Conservation (phyloP, 2,888 invertebrate genomes). For the Campopleginae sp. region DNA sequence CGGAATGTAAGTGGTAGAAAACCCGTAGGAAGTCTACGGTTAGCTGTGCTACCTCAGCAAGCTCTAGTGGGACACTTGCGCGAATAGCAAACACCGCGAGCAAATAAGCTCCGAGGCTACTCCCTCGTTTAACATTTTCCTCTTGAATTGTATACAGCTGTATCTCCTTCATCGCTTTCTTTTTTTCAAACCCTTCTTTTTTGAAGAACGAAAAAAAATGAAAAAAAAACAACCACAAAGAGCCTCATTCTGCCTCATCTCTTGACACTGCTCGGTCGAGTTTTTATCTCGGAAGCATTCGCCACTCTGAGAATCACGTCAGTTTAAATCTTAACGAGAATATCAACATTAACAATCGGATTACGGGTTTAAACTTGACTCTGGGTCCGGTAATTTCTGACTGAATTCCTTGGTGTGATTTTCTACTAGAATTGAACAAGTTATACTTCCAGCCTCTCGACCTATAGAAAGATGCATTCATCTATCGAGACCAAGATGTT, state of each 20-base stretch:
- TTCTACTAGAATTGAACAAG: neutral
- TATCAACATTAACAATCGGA: too few species aligned
- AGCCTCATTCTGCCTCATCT: conserved; percentile 56
- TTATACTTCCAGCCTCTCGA: neutral
- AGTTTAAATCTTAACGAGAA: neutral
- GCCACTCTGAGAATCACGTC: neutral
- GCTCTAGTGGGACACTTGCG: conserved; percentile 28
- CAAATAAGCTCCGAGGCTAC: conserved; percentile 48
- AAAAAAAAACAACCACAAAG: neutral
- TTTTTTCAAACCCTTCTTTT: neutral
- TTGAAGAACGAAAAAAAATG: neutral
- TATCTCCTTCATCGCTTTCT: neutral
- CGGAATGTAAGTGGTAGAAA: neutral
- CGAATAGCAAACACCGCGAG: conserved; percentile 52
- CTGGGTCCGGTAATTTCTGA: neutral
- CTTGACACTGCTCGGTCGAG: neutral
- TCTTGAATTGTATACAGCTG: conserved; percentile 26
- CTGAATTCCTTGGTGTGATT: neutral
- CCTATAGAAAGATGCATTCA: neutral
- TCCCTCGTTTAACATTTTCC: conserved; percentile 57
- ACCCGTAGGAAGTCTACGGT: conserved; percentile 11
- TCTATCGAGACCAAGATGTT: neutral
- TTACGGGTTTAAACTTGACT: neutral
- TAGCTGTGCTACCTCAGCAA: conserved; percentile 42
- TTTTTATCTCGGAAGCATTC: neutral